Evolutionary conservation across 2,113 vertebrate genomes (phyloP), one percentile per base, ranked within the genome.

Genomic region (Carollia perspicillata): DNA sequence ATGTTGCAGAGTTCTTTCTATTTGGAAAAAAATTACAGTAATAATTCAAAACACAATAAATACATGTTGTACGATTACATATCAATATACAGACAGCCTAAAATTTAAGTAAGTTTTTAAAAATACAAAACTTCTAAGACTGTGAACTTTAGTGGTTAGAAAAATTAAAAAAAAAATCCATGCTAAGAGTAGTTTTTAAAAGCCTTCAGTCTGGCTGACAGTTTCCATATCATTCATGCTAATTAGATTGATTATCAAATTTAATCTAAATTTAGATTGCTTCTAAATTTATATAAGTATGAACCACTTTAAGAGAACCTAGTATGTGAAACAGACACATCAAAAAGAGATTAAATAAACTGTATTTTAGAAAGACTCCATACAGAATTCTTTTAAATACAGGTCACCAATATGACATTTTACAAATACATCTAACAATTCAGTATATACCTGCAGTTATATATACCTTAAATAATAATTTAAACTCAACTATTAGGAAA

Each of bases 1-100:
- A 99, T 99, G 98, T 99, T 99, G 97, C 99, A 99, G 90, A 99
- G 98, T 97, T 99, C 99, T 98, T 99, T 99, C 99, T 99, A 98
- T 97, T 96, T 96, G 93, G 93, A 53, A 98, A 96, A 95, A 95
- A 95, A 84, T 37, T 55, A 66, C n/a, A 84, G 60, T 93, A 40
- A 83, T 37, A 49, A 97, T 53, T 96, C 35, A 86, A 84, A 90
- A 95, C 95, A 98, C 86, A 97, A 97, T 84, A 65, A 92, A 65
- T 92, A 66, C 69, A 95, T n/a, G 49, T 42, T 98, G 12, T 10
- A 96, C 37, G 66, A 87, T 28, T 30, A 84, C 58, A 89, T 92
- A 88, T 12, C 37, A 80, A 37, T 53, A 92, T 65, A 33, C 0
- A 92, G 23, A 49, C 17, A 69, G 28, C 8, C 3, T 79, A 5